phyloP scores from a whole-genome alignment of 1,140 invertebrate genomes.

The Ostrea denselamellosa region DNA sequence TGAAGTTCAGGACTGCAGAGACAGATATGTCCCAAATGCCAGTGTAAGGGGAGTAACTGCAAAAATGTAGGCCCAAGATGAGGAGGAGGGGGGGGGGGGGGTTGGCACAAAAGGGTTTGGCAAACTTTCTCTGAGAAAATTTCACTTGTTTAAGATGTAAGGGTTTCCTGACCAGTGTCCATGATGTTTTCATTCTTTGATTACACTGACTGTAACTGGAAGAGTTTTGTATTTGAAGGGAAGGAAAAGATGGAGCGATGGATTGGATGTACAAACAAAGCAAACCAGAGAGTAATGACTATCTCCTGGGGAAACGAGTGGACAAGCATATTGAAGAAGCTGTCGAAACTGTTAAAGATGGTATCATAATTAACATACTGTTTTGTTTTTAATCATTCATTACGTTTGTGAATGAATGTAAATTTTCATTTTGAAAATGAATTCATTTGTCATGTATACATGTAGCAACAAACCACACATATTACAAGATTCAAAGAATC shows the following conservation, averaged over 20 bases:
- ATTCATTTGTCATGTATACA: not conserved
- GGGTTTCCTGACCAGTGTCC: too few species aligned
- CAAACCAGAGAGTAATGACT: slow-evolving; percentile 91
- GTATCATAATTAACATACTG: slow-evolving; percentile 4
- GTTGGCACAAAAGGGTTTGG: too few species aligned
- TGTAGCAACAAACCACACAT: not conserved
- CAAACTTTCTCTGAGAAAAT: too few species aligned
- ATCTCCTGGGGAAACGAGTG: slow-evolving; percentile 91
- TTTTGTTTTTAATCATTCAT: not conserved
- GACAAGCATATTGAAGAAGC: slow-evolving; percentile 83
- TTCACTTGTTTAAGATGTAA: too few species aligned
- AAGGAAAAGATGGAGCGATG: slow-evolving; percentile 56
- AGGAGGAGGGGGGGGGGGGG: too few species aligned
- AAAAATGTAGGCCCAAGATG: too few species aligned
- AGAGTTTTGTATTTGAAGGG: slow-evolving; percentile 53
- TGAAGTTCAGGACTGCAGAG: too few species aligned
- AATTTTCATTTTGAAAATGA: not conserved
- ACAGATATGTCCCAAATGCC: too few species aligned
- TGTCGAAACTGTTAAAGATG: slow-evolving; percentile 56
- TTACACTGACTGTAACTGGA: not conserved
- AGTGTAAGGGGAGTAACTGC: too few species aligned
- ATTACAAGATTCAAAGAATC: not conserved
- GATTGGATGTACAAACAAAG: slow-evolving; percentile 96
- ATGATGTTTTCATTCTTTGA: not conserved
- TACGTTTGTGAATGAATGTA: not conserved